phyloP scores from a whole-genome alignment of 2,797 vertebrate genomes.

The Cetoscarus ocellatus region DNA sequence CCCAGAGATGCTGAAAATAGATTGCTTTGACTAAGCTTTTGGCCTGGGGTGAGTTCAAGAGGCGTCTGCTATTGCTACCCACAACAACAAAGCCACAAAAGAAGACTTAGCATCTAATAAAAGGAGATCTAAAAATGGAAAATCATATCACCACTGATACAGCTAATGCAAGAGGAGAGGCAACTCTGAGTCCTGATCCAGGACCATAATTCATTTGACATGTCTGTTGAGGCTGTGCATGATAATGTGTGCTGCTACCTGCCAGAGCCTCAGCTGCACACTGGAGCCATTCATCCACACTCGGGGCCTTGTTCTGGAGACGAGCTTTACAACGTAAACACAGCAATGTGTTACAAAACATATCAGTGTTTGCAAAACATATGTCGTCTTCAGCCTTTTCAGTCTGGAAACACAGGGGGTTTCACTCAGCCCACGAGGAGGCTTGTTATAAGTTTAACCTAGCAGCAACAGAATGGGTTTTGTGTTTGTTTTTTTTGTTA shows the following conservation, averaged over 20 bases:
- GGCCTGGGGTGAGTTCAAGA: neutral
- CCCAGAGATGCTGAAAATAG: neutral
- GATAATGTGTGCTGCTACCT: slow-evolving; percentile 66
- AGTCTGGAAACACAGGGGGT: slow-evolving; percentile 11
- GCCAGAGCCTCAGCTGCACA: slow-evolving; percentile 70
- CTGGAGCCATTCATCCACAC: slow-evolving; percentile 74
- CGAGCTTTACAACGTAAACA: slow-evolving; percentile 74
- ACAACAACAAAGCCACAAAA: slow-evolving; percentile 46
- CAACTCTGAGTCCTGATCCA: slow-evolving; percentile 36
- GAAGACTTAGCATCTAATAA: slow-evolving; percentile 38
- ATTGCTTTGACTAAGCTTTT: slow-evolving; percentile 8
- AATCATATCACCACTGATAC: slow-evolving; percentile 35
- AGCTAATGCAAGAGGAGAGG: slow-evolving; percentile 30
- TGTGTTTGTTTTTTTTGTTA: neutral
- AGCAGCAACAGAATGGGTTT: slow-evolving; percentile 6
- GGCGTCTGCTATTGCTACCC: slow-evolving; percentile 26
- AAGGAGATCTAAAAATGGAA: slow-evolving; percentile 25
- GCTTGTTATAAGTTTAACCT: slow-evolving; percentile 17
- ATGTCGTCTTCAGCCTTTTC: slow-evolving; percentile 17
- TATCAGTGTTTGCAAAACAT: slow-evolving; percentile 67
- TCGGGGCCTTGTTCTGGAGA: slow-evolving; percentile 55
- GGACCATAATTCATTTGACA: slow-evolving; percentile 64
- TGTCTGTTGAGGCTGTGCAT: slow-evolving; percentile 59
- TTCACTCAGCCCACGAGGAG: neutral
- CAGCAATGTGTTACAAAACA: slow-evolving; percentile 70